Conservation (phyloP, 2,888 invertebrate genomes). For the Cactoblastis cactorum region DNA sequence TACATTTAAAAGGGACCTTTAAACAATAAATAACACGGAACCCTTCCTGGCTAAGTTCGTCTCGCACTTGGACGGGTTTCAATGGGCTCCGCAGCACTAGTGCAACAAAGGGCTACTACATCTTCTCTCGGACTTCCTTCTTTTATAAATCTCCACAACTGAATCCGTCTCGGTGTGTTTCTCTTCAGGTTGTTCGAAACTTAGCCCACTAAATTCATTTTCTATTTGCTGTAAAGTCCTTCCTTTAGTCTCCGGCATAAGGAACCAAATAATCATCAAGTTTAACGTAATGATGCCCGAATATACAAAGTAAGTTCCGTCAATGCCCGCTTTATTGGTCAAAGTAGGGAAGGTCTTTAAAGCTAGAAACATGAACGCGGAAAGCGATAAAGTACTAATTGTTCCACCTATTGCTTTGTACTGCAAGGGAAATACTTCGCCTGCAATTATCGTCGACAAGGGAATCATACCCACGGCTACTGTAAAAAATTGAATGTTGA, state of each 20-base stretch:
- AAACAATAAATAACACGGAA: no score
- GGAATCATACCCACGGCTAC: constrained; percentile 80
- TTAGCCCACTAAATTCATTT: constrained; percentile 64
- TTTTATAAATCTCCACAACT: constrained; percentile 40
- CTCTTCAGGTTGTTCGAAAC: no score
- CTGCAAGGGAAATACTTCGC: constrained; percentile 82
- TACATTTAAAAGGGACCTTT: no score
- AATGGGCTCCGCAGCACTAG: no score
- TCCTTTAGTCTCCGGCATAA: constrained; percentile 83
- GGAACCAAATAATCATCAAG: constrained; percentile 72
- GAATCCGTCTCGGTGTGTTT: no score
- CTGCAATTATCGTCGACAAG: constrained; percentile 84
- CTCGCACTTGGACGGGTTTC: no score
- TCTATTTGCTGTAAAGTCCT: constrained; percentile 83
- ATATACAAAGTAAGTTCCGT: constrained; percentile 79
- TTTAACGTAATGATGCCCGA: constrained; percentile 69
- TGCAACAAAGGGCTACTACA: constrained; percentile 30
- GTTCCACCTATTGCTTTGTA: constrained; percentile 81
- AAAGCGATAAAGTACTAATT: constrained; percentile 77
- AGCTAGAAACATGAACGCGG: constrained; percentile 78
- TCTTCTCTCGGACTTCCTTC: constrained; percentile 40
- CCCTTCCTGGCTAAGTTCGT: no score
- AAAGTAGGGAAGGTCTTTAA: constrained; percentile 81
- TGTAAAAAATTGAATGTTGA: constrained; percentile 76
- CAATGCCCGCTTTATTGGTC: constrained; percentile 66